Evolutionary conservation across 1,140 invertebrate genomes (phyloP).

Genomic region (Pseudomyrmex sp.): DNA sequence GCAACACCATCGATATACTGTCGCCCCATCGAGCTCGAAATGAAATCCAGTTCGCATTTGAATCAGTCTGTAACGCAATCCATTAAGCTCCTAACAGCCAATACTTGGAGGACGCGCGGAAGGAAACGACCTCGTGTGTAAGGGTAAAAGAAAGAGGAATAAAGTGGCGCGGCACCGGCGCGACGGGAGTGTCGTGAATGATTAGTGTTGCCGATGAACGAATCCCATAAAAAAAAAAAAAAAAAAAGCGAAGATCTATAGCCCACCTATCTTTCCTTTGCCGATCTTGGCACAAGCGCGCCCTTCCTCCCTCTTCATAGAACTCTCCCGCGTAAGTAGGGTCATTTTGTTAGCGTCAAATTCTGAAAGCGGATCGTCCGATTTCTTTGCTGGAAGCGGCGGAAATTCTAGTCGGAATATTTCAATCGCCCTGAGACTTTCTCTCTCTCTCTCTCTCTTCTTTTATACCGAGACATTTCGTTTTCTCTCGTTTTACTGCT

Average conservation of each 20-base stretch:
- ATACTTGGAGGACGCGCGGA: slow-evolving; percentile 76
- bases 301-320: slow-evolving; percentile 44
- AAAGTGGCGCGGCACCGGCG: slow-evolving; percentile 46
- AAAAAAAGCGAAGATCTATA: slow-evolving; percentile 54
- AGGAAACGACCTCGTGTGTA: slow-evolving; percentile 63
- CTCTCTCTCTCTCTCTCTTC: not conserved
- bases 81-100: slow-evolving; percentile 84
- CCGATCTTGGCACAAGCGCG: slow-evolving; percentile 35
- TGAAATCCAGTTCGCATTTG: slow-evolving; percentile 85
- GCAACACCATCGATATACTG: slow-evolving; percentile 70
- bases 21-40: slow-evolving; percentile 75
- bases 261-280: slow-evolving; percentile 39
- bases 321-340: slow-evolving; percentile 47
- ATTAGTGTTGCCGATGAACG: slow-evolving; percentile 71
- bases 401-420: slow-evolving; percentile 33
- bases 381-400: slow-evolving; percentile 19
- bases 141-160: slow-evolving; percentile 59
- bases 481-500: not conserved
- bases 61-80: slow-evolving; percentile 84
- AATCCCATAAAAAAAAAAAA: slow-evolving; percentile 27
- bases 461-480: not conserved
- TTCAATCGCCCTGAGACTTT: slow-evolving; percentile 29
- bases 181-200: slow-evolving; percentile 68
- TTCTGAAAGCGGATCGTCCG: slow-evolving; percentile 53
- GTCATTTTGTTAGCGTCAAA: slow-evolving; percentile 61